Percentiles rank a stretch among this genome's conserved stretches.
These are phyloP conservation scores for Perognathus longimembris DNA, from an alignment of 2,113 vertebrate genomes.

Conservation along the genomic window DNA sequence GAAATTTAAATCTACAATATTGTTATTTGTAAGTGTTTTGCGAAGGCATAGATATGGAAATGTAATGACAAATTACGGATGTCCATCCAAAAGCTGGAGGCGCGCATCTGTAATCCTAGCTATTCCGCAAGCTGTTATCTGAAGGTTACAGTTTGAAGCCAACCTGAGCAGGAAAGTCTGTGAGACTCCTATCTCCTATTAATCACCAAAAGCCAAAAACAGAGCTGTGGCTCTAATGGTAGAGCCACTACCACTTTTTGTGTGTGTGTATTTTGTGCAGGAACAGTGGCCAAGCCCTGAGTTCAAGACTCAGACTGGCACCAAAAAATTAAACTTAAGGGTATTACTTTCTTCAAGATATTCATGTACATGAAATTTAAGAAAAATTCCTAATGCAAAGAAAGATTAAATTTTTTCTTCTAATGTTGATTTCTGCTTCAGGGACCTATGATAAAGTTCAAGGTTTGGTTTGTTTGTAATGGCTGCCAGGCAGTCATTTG, in stretches of 20 bases:
- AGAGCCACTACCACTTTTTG: too few species aligned
- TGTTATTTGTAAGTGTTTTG: constrained; percentile 20
- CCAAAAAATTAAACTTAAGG: neutral
- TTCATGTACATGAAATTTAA: too few species aligned
- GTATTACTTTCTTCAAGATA: neutral
- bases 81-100: neutral
- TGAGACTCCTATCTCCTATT: too few species aligned
- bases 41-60: neutral
- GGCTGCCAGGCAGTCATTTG: neutral
- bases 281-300: too few species aligned
- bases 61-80: neutral
- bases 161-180: too few species aligned
- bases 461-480: neutral
- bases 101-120: too few species aligned
- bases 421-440: neutral
- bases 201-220: too few species aligned
- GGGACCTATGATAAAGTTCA: neutral
- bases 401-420: constrained; percentile 1
- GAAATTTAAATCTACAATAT: constrained; percentile 12
- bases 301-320: too few species aligned
- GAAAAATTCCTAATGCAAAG: constrained; percentile 24
- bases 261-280: too few species aligned
- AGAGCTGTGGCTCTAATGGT: too few species aligned
- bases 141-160: too few species aligned
- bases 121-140: too few species aligned